Evolutionary conservation across 2,113 vertebrate species (phyloP).

Genomic region (Psilopsiagon aurifrons): DNA sequence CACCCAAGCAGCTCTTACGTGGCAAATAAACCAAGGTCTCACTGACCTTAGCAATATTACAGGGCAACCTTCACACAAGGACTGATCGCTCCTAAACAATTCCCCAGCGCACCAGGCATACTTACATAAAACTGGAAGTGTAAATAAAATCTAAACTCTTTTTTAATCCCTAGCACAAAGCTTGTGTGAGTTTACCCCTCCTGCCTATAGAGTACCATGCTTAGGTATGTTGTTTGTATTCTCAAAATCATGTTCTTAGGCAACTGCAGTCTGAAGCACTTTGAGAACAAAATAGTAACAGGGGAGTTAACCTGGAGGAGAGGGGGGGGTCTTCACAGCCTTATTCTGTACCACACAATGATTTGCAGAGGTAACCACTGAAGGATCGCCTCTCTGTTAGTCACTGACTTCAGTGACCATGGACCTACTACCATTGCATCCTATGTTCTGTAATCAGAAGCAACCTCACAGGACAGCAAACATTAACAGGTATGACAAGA

Average conservation of each 20-base stretch:
- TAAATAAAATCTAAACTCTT: not conserved
- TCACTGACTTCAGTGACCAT: not conserved
- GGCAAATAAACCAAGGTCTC: conserved; percentile 59
- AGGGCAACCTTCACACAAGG: conserved; percentile 23
- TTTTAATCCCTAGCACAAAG: not conserved
- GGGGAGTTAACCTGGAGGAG: not conserved
- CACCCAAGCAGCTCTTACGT: conserved; percentile 48
- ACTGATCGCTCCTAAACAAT: not conserved
- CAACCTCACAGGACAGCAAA: not conserved
- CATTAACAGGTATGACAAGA: not conserved
- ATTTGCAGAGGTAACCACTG: not conserved
- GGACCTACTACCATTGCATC: not conserved
- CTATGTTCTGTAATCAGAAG: not conserved
- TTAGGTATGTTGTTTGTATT: not conserved
- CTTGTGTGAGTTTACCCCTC: not conserved
- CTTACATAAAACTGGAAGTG: not conserved
- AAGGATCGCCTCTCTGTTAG: not conserved
- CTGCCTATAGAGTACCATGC: not conserved
- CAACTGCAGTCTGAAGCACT: not conserved
- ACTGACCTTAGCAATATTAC: conserved; percentile 33
- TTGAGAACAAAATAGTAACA: not conserved
- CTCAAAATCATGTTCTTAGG: not conserved
- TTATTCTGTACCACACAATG: not conserved
- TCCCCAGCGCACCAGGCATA: not conserved
- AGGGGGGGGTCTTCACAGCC: not conserved